These are phyloP conservation scores for Amphibalanus amphitrite DNA, from an alignment of 1,140 invertebrate species.

Conservation along the genomic window DNA sequence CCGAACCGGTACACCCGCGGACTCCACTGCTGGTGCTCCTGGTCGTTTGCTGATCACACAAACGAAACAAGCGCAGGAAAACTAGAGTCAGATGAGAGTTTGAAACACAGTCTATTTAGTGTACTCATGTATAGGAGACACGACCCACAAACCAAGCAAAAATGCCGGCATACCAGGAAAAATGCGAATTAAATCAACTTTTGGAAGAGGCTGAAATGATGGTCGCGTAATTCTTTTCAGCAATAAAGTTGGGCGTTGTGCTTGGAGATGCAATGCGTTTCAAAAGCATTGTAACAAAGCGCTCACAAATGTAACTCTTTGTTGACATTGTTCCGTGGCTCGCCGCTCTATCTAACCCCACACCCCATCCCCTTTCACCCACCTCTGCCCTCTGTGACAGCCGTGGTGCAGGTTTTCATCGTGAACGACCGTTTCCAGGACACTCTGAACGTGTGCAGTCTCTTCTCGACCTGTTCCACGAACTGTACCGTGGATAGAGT, in stretches of 20 bases:
- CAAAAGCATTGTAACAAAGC: not conserved
- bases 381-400: slow-evolving; percentile 3
- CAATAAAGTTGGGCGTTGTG: too few species aligned
- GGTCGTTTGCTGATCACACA: not conserved
- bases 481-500: slow-evolving; percentile 27
- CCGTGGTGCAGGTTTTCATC: slow-evolving; percentile 7
- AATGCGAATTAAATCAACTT: too few species aligned
- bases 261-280: too few species aligned
- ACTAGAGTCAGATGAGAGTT: too few species aligned
- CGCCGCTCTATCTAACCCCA: too few species aligned
- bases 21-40: not conserved
- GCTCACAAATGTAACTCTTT: not conserved
- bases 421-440: slow-evolving; percentile 14
- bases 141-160: too few species aligned
- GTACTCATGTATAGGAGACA: too few species aligned
- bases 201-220: too few species aligned
- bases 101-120: too few species aligned
- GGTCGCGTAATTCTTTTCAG: too few species aligned
- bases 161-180: too few species aligned
- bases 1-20: not conserved
- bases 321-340: not conserved
- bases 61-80: not conserved
- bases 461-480: slow-evolving; percentile 14
- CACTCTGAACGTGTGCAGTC: slow-evolving; percentile 10
- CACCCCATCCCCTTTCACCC: too few species aligned